A percentile compares a stretch with the other conserved stretches of the same genome.
phyloP scores from a whole-genome alignment of 2,113 vertebrate genomes.

The Melospiza georgiana region DNA sequence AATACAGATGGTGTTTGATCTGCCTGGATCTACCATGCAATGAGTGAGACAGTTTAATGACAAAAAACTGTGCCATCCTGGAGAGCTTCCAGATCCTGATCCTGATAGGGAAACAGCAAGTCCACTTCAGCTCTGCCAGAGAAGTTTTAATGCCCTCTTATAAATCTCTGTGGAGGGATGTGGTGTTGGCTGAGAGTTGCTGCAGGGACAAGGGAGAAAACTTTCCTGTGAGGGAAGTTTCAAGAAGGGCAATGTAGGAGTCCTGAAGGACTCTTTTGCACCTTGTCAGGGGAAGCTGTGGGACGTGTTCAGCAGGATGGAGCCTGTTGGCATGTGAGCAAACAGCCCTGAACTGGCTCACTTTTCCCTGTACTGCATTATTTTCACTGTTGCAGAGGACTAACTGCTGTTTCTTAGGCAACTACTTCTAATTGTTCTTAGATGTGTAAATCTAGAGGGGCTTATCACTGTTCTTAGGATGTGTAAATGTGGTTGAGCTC shows the following conservation, averaged over 20 bases:
- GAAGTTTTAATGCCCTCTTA: background rate
- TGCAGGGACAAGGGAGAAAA: background rate
- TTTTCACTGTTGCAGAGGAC: background rate
- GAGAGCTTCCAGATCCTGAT: background rate
- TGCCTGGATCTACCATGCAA: background rate
- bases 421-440: background rate
- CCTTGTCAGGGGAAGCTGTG: background rate
- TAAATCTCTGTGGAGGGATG: background rate
- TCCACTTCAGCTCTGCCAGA: background rate
- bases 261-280: background rate
- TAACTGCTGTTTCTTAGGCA: background rate
- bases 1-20: background rate
- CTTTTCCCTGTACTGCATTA: rapidly evolving
- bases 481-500: background rate
- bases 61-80: background rate
- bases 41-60: background rate
- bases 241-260: background rate
- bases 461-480: background rate
- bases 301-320: background rate
- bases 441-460: background rate
- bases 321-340: background rate
- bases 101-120: background rate
- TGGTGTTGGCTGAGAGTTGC: background rate
- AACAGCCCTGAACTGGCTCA: background rate
- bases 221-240: background rate